These are phyloP conservation scores for Eupeodes latifasciatus DNA, from an alignment of 2,888 invertebrate species.

Conservation along the genomic window DNA sequence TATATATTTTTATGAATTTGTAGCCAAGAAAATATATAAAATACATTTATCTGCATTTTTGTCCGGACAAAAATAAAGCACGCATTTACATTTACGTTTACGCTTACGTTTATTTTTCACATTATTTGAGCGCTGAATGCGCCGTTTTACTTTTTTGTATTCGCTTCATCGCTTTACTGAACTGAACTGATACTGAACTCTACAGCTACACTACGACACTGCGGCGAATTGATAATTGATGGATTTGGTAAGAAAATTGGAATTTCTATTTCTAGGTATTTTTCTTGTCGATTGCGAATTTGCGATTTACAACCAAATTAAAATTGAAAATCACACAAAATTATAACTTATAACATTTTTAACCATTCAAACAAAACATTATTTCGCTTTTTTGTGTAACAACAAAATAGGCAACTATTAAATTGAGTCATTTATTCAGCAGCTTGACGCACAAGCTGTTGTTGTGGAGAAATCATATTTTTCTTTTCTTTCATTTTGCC, in stretches of 20 bases:
- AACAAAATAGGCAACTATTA: conserved; percentile 42
- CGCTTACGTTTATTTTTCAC: conserved; percentile 24
- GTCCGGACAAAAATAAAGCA: conserved; percentile 46
- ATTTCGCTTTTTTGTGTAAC: conserved; percentile 36
- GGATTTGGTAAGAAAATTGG: conserved; percentile 19
- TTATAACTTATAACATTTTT: conserved; percentile 40
- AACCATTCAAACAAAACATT: conserved; percentile 66
- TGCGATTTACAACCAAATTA: too few relatives aligned
- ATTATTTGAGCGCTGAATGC: conserved; percentile 62
- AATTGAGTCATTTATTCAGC: conserved; percentile 43
- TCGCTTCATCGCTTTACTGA: conserved; percentile 11
- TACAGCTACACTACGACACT: conserved; percentile 63
- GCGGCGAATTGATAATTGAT: conserved; percentile 39
- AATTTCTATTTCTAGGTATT: conserved; percentile 1
- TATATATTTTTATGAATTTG: neutral
- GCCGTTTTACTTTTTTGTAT: conserved; percentile 51
- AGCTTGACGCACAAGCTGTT: conserved; percentile 64
- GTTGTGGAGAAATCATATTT: conserved; percentile 50
- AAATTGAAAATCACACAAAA: conserved; percentile 57
- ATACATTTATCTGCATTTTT: conserved; percentile 35
- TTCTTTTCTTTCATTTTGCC: conserved; percentile 43
- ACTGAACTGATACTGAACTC: neutral
- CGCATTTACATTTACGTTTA: conserved; percentile 11
- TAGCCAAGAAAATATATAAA: conserved; percentile 47
- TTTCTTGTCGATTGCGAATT: conserved; percentile 37